A percentile compares a stretch with the other conserved stretches of the same genome.
phyloP scores from a whole-genome alignment of 2,888 invertebrate species.

The Vesta saturnalis region DNA sequence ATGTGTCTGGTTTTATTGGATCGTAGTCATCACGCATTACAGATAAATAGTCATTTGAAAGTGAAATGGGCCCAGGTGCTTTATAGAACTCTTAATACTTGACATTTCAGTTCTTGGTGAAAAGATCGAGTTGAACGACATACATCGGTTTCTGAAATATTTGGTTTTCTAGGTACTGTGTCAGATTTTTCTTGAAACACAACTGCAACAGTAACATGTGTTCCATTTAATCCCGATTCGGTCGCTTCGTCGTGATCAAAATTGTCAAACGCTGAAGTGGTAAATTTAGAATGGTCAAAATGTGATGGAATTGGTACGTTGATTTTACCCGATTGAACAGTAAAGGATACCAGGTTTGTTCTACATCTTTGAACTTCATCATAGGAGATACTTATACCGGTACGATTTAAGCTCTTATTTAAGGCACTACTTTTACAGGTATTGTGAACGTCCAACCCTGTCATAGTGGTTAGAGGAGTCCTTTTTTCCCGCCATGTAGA shows the following conservation, averaged over 20 bases:
- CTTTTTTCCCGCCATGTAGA: neutral
- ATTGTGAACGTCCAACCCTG: neutral
- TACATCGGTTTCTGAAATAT: neutral
- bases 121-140: neutral
- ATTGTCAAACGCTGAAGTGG: neutral
- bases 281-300: neutral
- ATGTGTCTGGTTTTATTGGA: no score
- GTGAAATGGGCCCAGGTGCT: neutral
- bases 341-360: neutral
- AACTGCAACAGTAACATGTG: neutral
- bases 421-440: slow-evolving; percentile 3
- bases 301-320: neutral
- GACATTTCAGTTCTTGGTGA: neutral
- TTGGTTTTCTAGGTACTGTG: neutral
- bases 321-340: neutral
- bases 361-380: neutral
- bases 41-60: neutral
- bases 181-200: neutral
- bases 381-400: neutral
- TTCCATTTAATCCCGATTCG: neutral
- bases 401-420: neutral
- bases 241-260: slow-evolving; percentile 11
- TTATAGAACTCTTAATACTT: neutral
- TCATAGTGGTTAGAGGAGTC: neutral
- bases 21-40: neutral